These are phyloP conservation scores for Odontamblyopus rebecca DNA, from an alignment of 2,797 vertebrate species.

Conservation along the genomic window DNA sequence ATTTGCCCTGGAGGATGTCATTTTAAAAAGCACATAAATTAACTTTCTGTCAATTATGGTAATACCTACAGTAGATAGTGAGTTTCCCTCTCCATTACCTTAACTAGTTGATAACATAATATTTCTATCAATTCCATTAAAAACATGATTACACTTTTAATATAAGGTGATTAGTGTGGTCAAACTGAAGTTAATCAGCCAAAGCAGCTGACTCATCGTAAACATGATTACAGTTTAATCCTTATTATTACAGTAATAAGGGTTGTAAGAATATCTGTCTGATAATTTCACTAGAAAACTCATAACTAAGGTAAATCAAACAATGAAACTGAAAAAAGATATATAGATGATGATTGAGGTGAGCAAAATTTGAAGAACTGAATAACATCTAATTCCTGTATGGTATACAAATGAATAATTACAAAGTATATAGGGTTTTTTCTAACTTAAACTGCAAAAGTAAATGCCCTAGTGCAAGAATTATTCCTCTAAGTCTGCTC, in stretches of 20 bases:
- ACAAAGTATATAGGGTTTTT: background rate
- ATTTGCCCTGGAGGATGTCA: constrained; percentile 86
- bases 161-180: constrained; percentile 89
- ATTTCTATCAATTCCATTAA: constrained; percentile 96
- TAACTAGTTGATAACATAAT: constrained; percentile 87
- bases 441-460: background rate
- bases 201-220: constrained; percentile 66
- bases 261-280: too few species aligned
- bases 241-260: too few species aligned
- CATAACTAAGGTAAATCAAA: too few species aligned
- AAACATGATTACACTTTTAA: constrained; percentile 96
- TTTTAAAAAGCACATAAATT: constrained; percentile 88
- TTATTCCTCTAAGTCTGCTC: background rate
- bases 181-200: constrained; percentile 80
- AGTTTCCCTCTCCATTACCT: constrained; percentile 85
- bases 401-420: background rate
- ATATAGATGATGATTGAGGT: too few species aligned
- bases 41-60: constrained; percentile 92
- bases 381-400: background rate
- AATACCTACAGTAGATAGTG: constrained; percentile 73
- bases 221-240: background rate
- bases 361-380: too few species aligned
- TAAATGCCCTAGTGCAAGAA: background rate
- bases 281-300: too few species aligned
- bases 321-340: too few species aligned